Conservation (phyloP, 2,113 vertebrate genomes). For the Antechinus stuartii region DNA sequence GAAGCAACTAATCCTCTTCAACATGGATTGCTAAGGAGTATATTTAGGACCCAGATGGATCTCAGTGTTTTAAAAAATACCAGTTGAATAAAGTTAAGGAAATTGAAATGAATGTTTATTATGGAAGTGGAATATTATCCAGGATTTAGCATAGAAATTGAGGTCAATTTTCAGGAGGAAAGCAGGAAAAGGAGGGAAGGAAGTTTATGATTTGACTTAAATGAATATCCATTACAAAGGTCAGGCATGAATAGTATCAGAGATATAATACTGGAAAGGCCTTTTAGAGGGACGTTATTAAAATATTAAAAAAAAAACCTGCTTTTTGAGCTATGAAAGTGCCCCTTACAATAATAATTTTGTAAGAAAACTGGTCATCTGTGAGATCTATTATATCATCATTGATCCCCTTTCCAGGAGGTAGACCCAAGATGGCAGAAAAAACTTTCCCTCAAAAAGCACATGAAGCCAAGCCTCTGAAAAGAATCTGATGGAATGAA, state of each 20-base stretch:
- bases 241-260: neutral
- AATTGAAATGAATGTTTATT: neutral
- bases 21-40: neutral
- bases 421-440: too few species aligned
- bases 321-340: conserved; percentile 35
- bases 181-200: conserved; percentile 6
- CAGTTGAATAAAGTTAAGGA: neutral
- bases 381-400: conserved; percentile 28
- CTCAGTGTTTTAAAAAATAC: neutral
- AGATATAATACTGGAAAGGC: neutral
- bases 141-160: neutral
- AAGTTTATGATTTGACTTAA: neutral
- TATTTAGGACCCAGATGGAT: neutral
- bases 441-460: too few species aligned
- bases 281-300: neutral
- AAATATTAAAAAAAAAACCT: neutral
- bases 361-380: conserved; percentile 28
- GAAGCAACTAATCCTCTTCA: conserved; percentile 18
- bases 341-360: conserved; percentile 22
- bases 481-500: too few species aligned
- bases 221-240: neutral
- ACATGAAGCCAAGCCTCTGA: too few species aligned
- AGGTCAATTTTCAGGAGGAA: conserved; percentile 43
- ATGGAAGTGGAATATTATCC: conserved; percentile 44
- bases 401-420: conserved; percentile 32